phyloP scores from a whole-genome alignment of 2,113 vertebrate species.

The Pseudolaguvia tuberculata region DNA sequence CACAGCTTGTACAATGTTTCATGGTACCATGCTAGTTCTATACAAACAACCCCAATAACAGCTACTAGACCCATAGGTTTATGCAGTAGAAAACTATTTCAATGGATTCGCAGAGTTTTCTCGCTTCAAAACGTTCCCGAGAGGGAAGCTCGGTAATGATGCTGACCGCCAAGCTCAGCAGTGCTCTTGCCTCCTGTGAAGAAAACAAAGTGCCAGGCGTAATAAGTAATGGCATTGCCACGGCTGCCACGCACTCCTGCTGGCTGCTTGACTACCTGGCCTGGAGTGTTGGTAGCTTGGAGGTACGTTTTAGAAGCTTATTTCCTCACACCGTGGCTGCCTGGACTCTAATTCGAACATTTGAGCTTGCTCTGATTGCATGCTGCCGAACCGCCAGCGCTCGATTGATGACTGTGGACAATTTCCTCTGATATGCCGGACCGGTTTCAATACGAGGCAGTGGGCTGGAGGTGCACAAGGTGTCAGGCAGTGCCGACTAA shows the following conservation, averaged over 20 bases:
- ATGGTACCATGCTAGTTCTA: slow-evolving; percentile 5
- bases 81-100: slow-evolving; percentile 8
- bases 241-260: slow-evolving; percentile 42
- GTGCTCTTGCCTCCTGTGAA: slow-evolving; percentile 33
- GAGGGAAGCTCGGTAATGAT: slow-evolving; percentile 41
- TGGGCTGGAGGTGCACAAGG: slow-evolving; percentile 26
- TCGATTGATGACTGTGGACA: slow-evolving; percentile 21
- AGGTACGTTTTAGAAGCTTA: slow-evolving; percentile 44
- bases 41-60: slow-evolving; percentile 19
- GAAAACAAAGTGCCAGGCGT: slow-evolving; percentile 49
- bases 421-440: slow-evolving; percentile 4
- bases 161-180: slow-evolving; percentile 32
- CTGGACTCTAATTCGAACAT: slow-evolving; percentile 35
- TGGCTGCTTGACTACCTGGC: slow-evolving; percentile 28
- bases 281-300: slow-evolving; percentile 40
- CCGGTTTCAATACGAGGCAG: slow-evolving; percentile 15
- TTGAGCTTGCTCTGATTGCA: slow-evolving; percentile 32
- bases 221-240: slow-evolving; percentile 47
- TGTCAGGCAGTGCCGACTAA: slow-evolving; percentile 37
- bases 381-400: slow-evolving; percentile 3
- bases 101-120: slow-evolving; percentile 36
- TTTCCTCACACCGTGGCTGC: slow-evolving; percentile 31
- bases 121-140: slow-evolving; percentile 6
- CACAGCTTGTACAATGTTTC: neutral
- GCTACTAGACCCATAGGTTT: slow-evolving; percentile 3